phyloP scores from a whole-genome alignment of 2,797 vertebrate species.

The Sebastes oblongus region DNA sequence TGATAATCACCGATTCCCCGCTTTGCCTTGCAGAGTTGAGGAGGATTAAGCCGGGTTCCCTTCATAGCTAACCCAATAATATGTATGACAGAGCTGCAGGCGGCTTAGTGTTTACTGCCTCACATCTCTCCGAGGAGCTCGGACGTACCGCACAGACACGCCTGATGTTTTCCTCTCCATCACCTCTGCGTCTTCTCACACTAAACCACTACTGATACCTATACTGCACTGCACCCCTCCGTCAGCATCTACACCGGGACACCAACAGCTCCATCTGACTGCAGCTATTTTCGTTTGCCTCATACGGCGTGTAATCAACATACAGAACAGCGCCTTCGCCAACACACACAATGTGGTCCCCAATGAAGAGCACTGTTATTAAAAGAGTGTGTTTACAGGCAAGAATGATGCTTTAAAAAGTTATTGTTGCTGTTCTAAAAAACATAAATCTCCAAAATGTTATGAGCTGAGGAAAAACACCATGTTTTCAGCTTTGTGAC shows the following conservation, averaged over 20 bases:
- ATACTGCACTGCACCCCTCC: slow-evolving; percentile 42
- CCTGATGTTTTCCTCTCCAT: slow-evolving; percentile 50
- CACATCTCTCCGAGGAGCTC: slow-evolving; percentile 57
- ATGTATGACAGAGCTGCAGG: slow-evolving; percentile 74
- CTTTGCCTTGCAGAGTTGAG: slow-evolving; percentile 63
- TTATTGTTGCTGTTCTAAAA: neutral
- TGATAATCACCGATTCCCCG: slow-evolving; percentile 54
- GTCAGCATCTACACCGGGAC: slow-evolving; percentile 1
- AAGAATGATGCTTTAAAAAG: neutral
- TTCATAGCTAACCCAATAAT: slow-evolving; percentile 67
- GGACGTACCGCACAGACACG: slow-evolving; percentile 32
- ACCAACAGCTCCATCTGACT: slow-evolving; percentile 22
- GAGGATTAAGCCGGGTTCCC: slow-evolving; percentile 72
- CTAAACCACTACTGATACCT: slow-evolving; percentile 51
- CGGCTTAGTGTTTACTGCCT: slow-evolving; percentile 72
- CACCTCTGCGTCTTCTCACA: slow-evolving; percentile 58
- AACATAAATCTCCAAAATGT: neutral
- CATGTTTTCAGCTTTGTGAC: neutral
- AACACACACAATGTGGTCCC: neutral
- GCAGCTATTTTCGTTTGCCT: slow-evolving; percentile 21
- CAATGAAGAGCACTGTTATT: neutral
- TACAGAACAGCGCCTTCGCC: neutral
- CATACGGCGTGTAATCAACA: neutral
- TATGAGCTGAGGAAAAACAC: neutral
- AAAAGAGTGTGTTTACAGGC: neutral